Evolutionary conservation across 2,888 invertebrate genomes (phyloP).

Genomic region (Aphidoletes aphidimyza): DNA sequence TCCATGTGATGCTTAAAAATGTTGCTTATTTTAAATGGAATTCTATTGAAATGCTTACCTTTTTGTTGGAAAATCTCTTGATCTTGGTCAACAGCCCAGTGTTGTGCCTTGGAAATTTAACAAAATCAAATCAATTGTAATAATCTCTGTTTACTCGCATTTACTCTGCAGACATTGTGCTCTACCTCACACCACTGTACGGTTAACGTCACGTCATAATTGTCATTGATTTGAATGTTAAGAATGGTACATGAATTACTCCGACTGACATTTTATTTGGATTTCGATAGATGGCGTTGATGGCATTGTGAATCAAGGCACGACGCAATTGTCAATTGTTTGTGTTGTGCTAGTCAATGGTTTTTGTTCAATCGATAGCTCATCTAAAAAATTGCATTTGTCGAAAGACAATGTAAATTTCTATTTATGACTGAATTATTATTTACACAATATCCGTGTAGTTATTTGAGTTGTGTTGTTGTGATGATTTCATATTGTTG

Average conservation of each 20-base stretch:
- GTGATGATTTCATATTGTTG: neutral
- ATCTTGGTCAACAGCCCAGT: too few relatives aligned
- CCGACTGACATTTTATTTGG: neutral
- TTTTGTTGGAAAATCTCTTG: neutral
- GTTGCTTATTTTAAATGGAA: neutral
- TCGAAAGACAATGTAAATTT: neutral
- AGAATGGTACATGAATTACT: neutral
- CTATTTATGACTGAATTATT: slow-evolving; percentile 1
- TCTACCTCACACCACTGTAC: neutral
- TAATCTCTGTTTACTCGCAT: too few relatives aligned
- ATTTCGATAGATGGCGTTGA: neutral
- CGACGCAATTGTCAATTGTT: slow-evolving; percentile 33
- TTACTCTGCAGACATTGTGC: neutral
- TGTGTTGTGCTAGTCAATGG: slow-evolving; percentile 41
- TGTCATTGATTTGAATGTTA: slow-evolving; percentile 13
- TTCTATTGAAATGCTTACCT: neutral
- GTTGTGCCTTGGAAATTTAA: too few relatives aligned
- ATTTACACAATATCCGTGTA: neutral
- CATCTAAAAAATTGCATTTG: neutral
- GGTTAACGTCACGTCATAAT: slow-evolving; percentile 34
- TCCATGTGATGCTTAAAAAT: neutral
- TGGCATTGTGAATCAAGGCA: neutral
- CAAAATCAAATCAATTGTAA: too few relatives aligned
- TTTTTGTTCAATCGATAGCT: neutral
- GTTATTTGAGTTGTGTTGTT: neutral